phyloP scores from a whole-genome alignment of 53 echinoderm and acorn worm species.

The Luidia sarsii region DNA sequence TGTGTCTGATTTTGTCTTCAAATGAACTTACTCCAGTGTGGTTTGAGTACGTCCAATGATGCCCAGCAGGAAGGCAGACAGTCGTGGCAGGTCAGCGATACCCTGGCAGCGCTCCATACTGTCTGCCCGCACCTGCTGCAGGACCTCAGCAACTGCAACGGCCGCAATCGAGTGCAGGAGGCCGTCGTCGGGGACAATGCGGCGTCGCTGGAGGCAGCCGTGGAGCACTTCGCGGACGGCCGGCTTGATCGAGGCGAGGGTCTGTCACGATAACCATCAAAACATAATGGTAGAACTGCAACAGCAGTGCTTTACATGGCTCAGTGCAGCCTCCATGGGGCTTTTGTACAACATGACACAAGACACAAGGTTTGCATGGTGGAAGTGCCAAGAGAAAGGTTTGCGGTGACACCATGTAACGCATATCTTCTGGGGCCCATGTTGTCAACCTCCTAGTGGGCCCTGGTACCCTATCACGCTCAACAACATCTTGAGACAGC shows the following conservation, averaged over 20 bases:
- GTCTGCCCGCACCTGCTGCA: slow-evolving; percentile 52
- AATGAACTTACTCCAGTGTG: slow-evolving; percentile 53
- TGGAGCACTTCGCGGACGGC: slow-evolving; percentile 66
- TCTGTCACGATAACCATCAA: slow-evolving; percentile 58
- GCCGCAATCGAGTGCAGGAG: slow-evolving; percentile 70
- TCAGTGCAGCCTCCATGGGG: too few species aligned
- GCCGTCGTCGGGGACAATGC: slow-evolving; percentile 35
- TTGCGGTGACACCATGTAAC: too few species aligned
- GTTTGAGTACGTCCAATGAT: slow-evolving; percentile 40
- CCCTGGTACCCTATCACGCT: too few species aligned
- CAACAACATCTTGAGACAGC: too few species aligned
- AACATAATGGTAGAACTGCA: too few species aligned
- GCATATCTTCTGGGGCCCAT: too few species aligned
- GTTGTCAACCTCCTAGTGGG: too few species aligned
- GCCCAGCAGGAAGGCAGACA: slow-evolving; percentile 74
- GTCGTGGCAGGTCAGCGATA: slow-evolving; percentile 58
- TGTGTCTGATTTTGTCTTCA: slow-evolving; percentile 54
- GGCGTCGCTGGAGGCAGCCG: slow-evolving; percentile 53
- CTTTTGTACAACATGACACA: too few species aligned
- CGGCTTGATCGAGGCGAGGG: slow-evolving; percentile 67
- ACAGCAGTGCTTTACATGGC: too few species aligned
- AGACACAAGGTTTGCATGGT: too few species aligned
- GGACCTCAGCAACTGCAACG: slow-evolving; percentile 71
- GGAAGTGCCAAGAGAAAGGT: too few species aligned
- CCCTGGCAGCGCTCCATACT: slow-evolving; percentile 54